A percentile compares a stretch with the other conserved stretches of the same genome.
phyloP scores from a whole-genome alignment of 2,888 invertebrate species.

The Drosophila merina region DNA sequence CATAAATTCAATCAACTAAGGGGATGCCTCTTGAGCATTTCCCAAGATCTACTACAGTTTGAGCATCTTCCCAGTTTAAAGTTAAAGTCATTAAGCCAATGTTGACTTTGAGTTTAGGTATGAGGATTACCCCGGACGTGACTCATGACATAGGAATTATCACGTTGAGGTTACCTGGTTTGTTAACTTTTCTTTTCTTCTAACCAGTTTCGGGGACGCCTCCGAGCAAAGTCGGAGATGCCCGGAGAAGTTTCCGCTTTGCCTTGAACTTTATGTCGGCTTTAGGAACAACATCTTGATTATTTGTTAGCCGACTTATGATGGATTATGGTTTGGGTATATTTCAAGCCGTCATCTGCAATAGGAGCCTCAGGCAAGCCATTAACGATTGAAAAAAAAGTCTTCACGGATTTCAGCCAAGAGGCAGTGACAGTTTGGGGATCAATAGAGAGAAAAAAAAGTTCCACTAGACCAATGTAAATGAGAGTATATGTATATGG shows the following conservation, averaged over 20 bases:
- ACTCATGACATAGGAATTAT: constrained; percentile 51
- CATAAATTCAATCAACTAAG: constrained; percentile 4
- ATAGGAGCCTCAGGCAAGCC: constrained; percentile 35
- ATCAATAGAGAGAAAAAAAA: neutral
- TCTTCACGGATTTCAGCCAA: neutral
- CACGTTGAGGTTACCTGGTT: constrained; percentile 6
- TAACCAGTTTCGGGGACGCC: constrained; percentile 45
- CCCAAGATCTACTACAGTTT: constrained; percentile 19
- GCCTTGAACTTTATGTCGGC: constrained; percentile 48
- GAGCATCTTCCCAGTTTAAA: neutral
- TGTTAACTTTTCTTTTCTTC: constrained; percentile 20
- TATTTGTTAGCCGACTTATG: constrained; percentile 45
- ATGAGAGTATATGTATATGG: too few species aligned
- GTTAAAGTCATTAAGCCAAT: constrained; percentile 27
- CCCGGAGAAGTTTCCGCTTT: constrained; percentile 17
- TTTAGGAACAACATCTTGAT: constrained; percentile 19
- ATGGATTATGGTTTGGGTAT: constrained; percentile 52
- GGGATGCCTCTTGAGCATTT: neutral
- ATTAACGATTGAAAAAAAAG: constrained; percentile 29
- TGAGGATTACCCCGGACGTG: constrained; percentile 72
- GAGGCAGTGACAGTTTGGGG: constrained; percentile 3
- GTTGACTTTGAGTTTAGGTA: constrained; percentile 25
- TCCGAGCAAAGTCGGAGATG: constrained; percentile 16
- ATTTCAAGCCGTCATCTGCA: constrained; percentile 1
- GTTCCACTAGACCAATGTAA: neutral